Evolutionary conservation across 2,888 invertebrate genomes (phyloP).

Genomic region (Lagria hirta): DNA sequence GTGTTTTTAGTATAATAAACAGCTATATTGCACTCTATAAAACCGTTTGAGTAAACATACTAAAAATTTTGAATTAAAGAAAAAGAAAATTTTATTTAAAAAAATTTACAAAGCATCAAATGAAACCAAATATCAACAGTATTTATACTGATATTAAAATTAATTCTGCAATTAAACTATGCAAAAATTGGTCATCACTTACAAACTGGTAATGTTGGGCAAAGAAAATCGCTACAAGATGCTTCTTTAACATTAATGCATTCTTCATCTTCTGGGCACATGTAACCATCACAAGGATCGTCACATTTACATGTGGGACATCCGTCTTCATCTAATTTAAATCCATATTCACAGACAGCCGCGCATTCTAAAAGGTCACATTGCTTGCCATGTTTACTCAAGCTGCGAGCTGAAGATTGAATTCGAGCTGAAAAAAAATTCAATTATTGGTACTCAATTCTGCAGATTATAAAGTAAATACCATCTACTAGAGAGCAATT

Average conservation of each 20-base stretch:
- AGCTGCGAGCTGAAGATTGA: conserved; percentile 45
- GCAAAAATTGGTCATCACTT: too few species aligned
- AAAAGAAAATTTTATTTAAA: too few species aligned
- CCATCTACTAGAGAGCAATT: conserved; percentile 60
- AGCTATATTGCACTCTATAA: too few species aligned
- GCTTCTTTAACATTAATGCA: conserved; percentile 74
- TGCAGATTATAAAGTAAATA: conserved; percentile 29
- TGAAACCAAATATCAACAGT: neutral
- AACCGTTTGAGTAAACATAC: too few species aligned
- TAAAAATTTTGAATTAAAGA: too few species aligned
- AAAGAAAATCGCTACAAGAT: conserved; percentile 62
- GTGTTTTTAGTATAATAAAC: too few species aligned
- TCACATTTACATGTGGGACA: conserved; percentile 86
- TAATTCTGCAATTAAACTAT: conserved; percentile 2
- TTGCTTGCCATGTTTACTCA: conserved; percentile 48
- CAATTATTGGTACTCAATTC: too few species aligned
- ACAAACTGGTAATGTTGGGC: conserved; percentile 78
- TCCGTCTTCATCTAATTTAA: conserved; percentile 68
- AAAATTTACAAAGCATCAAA: too few species aligned
- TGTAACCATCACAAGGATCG: conserved; percentile 78
- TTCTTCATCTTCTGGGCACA: conserved; percentile 70
- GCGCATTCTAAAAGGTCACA: conserved; percentile 77
- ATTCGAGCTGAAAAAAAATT: conserved; percentile 40
- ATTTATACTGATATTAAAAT: too few species aligned
- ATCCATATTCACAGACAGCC: conserved; percentile 83